Percentiles rank a stretch among this genome's conserved stretches.
Evolutionary conservation across 2,888 invertebrate genomes (phyloP).

Genomic region (Eutolmus rufibarbis): DNA sequence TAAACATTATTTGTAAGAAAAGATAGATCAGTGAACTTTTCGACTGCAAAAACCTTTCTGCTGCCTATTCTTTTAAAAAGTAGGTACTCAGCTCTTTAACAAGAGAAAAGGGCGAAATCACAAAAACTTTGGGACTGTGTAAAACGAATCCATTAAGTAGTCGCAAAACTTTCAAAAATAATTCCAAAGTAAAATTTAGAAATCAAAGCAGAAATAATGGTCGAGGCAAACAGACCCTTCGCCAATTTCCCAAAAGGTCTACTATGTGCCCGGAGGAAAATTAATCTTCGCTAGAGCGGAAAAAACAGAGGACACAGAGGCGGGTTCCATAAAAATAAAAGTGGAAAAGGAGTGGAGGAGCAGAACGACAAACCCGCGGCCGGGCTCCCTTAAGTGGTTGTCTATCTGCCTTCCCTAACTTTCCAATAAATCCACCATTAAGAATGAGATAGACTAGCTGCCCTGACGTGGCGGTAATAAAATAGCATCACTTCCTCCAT

Average conservation of each 20-base stretch:
- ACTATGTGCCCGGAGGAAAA: background rate
- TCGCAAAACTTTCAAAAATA: background rate
- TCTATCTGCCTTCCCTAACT: background rate
- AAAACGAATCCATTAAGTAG: background rate
- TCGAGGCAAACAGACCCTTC: background rate
- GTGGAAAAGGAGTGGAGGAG: background rate
- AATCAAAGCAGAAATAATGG: background rate
- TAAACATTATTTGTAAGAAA: background rate
- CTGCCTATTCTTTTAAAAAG: background rate
- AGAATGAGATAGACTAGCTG: background rate
- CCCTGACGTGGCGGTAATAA: background rate
- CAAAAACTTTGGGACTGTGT: background rate
- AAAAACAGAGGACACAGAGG: background rate
- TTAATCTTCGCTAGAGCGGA: background rate
- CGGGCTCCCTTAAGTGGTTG: background rate
- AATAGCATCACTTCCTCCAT: slow-evolving; percentile 8
- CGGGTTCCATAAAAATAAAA: background rate
- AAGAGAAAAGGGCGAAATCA: background rate
- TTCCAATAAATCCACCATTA: background rate
- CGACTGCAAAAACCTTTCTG: background rate
- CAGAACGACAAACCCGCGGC: background rate
- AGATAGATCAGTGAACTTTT: background rate
- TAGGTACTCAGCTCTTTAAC: background rate
- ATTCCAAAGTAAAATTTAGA: background rate
- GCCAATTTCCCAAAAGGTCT: background rate